Evolutionary conservation across 2,797 vertebrate species (phyloP).

Genomic region (Clamator glandarius): DNA sequence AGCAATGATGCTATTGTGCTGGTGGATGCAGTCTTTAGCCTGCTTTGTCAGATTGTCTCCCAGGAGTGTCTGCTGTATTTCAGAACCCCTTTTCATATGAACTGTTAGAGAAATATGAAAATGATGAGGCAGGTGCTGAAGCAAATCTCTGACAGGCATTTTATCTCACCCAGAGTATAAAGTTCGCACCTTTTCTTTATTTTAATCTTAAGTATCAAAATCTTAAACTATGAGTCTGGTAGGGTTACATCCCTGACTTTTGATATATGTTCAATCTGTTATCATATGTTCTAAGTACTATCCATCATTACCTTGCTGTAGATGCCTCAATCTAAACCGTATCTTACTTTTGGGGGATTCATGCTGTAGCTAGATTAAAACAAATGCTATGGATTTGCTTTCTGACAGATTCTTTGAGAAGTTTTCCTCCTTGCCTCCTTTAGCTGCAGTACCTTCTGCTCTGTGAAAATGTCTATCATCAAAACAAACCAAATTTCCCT

Average conservation of each 20-base stretch:
- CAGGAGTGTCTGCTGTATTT: conserved; percentile 61
- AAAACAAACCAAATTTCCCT: not conserved
- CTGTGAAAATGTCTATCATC: not conserved
- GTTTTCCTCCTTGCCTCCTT: not conserved
- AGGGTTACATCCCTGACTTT: conserved; percentile 10
- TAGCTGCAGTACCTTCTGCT: not conserved
- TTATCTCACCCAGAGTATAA: conserved; percentile 7
- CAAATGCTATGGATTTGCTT: not conserved
- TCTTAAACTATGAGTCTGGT: not conserved
- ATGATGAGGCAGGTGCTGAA: conserved; percentile 57
- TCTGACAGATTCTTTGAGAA: not conserved
- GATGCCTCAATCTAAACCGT: not conserved
- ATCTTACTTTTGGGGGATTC: not conserved
- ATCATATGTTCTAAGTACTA: not conserved
- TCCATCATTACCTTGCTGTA: not conserved
- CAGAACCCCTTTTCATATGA: conserved; percentile 63
- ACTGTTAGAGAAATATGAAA: conserved; percentile 66
- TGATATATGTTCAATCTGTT: not conserved
- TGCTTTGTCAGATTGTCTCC: conserved; percentile 58
- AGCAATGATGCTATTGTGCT: conserved; percentile 67
- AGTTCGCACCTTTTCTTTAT: not conserved
- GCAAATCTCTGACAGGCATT: conserved; percentile 45
- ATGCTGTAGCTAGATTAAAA: not conserved
- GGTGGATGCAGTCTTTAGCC: conserved; percentile 20
- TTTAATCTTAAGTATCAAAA: not conserved